Base-by-base conservation (phyloP, 37 sponge, comb jelly and placozoan species). In the Halichondria panicea region DNA sequence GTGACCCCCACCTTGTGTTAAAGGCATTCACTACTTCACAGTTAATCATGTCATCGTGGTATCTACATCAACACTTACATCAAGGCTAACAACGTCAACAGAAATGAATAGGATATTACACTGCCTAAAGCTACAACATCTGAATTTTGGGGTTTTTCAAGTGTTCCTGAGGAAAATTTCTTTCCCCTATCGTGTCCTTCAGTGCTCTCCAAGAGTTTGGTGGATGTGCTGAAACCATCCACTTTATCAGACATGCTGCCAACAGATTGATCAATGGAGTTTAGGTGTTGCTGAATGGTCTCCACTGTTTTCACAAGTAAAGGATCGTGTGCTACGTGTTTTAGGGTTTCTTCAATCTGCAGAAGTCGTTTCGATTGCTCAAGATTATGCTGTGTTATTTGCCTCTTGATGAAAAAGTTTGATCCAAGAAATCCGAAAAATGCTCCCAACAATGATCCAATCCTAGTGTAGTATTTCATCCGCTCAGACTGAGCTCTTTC, bases 371-470 rank as follows among this genome's bases (percentile, higher is more conserved):
- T 25, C 21, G 31, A 38, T 36, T 38, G 73, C 9, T 3, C 22
- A 15, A 38, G 28, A 8, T 55, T 25, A 42, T 72, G 57, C 28
- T 41, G 28, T 4, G 42, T 57, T 4, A 75, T 35, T 63, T 75
- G 52, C 19, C 76, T 61, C 2, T 64, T 46, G 2, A 75, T 45
- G 22, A 75, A 63, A 2, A 61, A 4, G 30, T 61, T 8, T 12
- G 76, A 75, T 13, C 76, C 76, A 4, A 62, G 21, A 32, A 75
- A 75, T 21, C 76, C 76, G 19, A 75, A 62, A 32, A 75, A 8
- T 25, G 76, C 76, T 24, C 76, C 76, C 4, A 75, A 34, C 3
- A 75, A 1, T 2, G 64, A 61, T 1, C 63, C 76, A 1, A 75
- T 48, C 2, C 76, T 45, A 22, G 63, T 48, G 22, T 75, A 75